phyloP scores from a whole-genome alignment of 2,797 vertebrate species.

The Pelodytes ibericus region DNA sequence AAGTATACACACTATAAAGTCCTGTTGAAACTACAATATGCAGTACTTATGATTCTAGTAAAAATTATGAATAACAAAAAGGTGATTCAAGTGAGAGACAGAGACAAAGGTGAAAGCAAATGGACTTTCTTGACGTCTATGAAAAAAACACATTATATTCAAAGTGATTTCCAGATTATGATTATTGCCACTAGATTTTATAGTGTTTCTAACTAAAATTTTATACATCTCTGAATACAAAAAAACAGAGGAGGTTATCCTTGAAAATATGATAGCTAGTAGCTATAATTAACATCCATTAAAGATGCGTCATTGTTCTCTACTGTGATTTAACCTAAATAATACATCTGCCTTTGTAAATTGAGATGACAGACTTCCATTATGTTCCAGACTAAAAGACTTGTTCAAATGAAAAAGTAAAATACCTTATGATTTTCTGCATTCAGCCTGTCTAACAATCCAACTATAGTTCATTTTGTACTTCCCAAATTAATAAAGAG shows the following conservation, averaged over 20 bases:
- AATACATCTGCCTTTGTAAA: conserved; percentile 9
- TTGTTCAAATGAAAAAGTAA: not conserved
- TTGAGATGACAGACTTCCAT: conserved; percentile 6
- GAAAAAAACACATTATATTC: too few relatives aligned
- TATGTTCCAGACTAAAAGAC: not conserved
- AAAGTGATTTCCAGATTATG: not conserved
- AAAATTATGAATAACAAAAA: conserved; percentile 3
- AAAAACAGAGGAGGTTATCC: not conserved
- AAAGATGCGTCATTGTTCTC: conserved; percentile 17
- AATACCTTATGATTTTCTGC: not conserved
- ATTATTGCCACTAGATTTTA: conserved; percentile 10
- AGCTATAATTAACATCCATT: conserved; percentile 46
- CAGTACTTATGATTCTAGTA: not conserved
- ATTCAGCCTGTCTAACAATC: not conserved
- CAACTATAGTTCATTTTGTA: too few relatives aligned
- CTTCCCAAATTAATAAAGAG: too few relatives aligned
- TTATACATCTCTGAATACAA: conserved; percentile 10
- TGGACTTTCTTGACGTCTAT: too few relatives aligned
- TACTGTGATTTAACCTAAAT: conserved; percentile 29
- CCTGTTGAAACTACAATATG: too few relatives aligned
- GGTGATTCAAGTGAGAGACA: not conserved
- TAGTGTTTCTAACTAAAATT: conserved; percentile 2
- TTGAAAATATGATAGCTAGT: conserved; percentile 7
- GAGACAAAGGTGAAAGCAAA: too few relatives aligned
- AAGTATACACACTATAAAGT: too few relatives aligned